phyloP scores from a whole-genome alignment of 2,797 vertebrate species.

The Spinus pinus region DNA sequence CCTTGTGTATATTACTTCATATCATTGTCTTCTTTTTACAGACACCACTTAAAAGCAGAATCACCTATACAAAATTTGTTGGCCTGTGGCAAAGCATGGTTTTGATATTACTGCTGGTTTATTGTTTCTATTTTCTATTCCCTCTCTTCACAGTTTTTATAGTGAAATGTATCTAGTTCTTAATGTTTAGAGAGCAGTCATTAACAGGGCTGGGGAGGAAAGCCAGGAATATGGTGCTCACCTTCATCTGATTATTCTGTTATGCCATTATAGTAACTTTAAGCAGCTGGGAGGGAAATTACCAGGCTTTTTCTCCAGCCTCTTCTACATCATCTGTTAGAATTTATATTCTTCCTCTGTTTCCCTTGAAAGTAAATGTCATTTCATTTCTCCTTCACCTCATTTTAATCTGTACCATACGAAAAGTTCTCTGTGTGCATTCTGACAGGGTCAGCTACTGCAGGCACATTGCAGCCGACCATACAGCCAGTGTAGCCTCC shows the following conservation, averaged over 20 bases:
- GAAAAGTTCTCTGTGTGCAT: not conserved
- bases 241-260: not conserved
- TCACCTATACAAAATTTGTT: not conserved
- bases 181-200: not conserved
- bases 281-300: not conserved
- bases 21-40: not conserved
- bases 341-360: not conserved
- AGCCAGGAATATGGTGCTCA: not conserved
- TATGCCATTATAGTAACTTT: not conserved
- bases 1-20: accelerated
- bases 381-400: not conserved
- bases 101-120: not conserved
- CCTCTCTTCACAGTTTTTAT: not conserved
- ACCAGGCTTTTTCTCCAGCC: not conserved
- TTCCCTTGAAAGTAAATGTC: not conserved
- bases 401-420: not conserved
- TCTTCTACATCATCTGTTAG: not conserved
- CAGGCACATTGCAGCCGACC: not conserved
- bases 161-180: not conserved
- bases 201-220: not conserved
- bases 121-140: not conserved
- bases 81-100: not conserved
- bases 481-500: accelerated
- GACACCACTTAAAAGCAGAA: not conserved
- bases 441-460: not conserved